These are phyloP conservation scores for Sebastes cheni DNA, from an alignment of 2,797 vertebrate species.

Conservation along the genomic window DNA sequence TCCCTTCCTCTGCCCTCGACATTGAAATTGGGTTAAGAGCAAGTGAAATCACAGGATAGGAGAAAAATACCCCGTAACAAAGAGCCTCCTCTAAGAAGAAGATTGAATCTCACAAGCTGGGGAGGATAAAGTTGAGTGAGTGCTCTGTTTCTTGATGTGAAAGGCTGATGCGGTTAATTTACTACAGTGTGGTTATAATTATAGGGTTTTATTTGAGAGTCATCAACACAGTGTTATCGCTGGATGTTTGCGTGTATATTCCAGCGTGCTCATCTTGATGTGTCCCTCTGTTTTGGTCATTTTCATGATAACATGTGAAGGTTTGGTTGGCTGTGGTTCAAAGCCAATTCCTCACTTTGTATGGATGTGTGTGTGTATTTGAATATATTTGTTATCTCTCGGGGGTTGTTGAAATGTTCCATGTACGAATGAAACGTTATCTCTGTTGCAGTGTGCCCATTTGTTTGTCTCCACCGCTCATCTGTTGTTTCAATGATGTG, in stretches of 20 bases:
- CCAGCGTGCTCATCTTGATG: neutral
- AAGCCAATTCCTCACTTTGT: slow-evolving; percentile 12
- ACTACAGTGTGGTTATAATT: slow-evolving; percentile 52
- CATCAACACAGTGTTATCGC: slow-evolving; percentile 31
- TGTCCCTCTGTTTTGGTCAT: slow-evolving; percentile 20
- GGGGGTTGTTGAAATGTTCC: slow-evolving; percentile 56
- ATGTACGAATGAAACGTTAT: slow-evolving; percentile 47
- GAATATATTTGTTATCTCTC: slow-evolving; percentile 37
- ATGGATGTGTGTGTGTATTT: neutral
- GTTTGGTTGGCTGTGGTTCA: slow-evolving; percentile 39
- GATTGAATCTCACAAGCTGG: slow-evolving; percentile 65
- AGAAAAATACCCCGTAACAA: slow-evolving; percentile 57
- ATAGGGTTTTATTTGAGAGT: slow-evolving; percentile 23
- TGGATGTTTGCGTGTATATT: slow-evolving; percentile 6
- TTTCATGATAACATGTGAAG: slow-evolving; percentile 24
- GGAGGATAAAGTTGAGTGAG: slow-evolving; percentile 32
- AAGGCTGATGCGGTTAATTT: slow-evolving; percentile 44
- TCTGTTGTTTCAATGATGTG: slow-evolving; percentile 70
- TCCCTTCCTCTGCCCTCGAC: slow-evolving; percentile 43
- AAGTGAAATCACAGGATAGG: slow-evolving; percentile 79
- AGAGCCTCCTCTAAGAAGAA: slow-evolving; percentile 65
- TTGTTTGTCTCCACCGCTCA: slow-evolving; percentile 54
- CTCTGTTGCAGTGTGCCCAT: slow-evolving; percentile 45
- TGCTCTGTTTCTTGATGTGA: slow-evolving; percentile 44
- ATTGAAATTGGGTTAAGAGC: slow-evolving; percentile 72